Evolutionary conservation across 2,888 invertebrate species (phyloP).

Genomic region (Ypsolopha scabrella): DNA sequence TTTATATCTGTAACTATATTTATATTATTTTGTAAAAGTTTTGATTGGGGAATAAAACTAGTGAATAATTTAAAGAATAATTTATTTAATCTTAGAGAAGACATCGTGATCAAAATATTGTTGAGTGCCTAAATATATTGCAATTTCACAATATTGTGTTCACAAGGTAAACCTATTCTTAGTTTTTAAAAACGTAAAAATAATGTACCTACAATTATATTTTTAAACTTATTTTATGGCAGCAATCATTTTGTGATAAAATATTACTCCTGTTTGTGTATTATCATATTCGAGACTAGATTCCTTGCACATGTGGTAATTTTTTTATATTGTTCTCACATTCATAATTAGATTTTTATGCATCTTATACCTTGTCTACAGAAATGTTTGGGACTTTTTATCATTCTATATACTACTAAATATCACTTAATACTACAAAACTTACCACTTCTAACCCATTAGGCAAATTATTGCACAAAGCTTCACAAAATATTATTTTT

Average conservation of each 20-base stretch:
- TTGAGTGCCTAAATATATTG: constrained; percentile 5
- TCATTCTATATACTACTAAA: constrained; percentile 7
- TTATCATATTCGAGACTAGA: constrained; percentile 19
- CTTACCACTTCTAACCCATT: constrained; percentile 9
- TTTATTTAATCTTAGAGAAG: constrained; percentile 23
- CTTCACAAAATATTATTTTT: background rate
- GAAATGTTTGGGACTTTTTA: too few relatives aligned
- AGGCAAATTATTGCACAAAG: constrained; percentile 4
- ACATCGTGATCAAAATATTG: constrained; percentile 62
- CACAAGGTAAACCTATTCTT: constrained; percentile 35
- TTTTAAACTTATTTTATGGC: constrained; percentile 40
- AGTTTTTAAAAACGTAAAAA: background rate
- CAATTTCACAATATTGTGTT: constrained; percentile 39
- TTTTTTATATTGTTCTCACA: too few relatives aligned
- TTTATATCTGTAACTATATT: constrained; percentile 18
- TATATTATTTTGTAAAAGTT: background rate
- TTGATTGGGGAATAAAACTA: too few relatives aligned
- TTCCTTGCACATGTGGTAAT: constrained; percentile 2
- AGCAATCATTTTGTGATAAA: constrained; percentile 16
- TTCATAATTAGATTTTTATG: too few relatives aligned
- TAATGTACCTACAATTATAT: background rate
- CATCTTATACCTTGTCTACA: too few relatives aligned
- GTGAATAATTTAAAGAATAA: constrained; percentile 15
- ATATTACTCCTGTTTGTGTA: constrained; percentile 8
- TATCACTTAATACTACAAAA: constrained; percentile 4